Evolutionary conservation across 1,140 invertebrate genomes (phyloP).

Genomic region (Drosophila ficusphila): DNA sequence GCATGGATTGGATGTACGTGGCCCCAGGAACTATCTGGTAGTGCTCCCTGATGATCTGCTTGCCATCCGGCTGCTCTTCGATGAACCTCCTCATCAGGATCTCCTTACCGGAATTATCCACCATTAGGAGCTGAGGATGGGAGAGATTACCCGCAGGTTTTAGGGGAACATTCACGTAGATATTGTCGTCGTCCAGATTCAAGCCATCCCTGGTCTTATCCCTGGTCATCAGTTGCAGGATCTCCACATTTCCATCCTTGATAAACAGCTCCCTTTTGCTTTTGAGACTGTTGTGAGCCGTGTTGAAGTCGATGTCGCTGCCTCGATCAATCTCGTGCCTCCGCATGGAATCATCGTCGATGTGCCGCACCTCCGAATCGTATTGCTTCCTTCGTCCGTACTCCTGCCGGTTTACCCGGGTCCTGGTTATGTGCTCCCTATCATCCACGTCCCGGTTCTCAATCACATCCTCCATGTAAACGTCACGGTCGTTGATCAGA

Average conservation of each 20-base stretch:
- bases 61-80: slow-evolving; percentile 89
- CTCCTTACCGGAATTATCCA: slow-evolving; percentile 90
- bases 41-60: slow-evolving; percentile 85
- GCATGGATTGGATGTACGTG: slow-evolving; percentile 76
- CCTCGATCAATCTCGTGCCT: slow-evolving; percentile 90
- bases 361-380: slow-evolving; percentile 87
- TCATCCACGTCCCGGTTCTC: slow-evolving; percentile 84
- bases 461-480: slow-evolving; percentile 86
- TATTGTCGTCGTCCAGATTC: slow-evolving; percentile 85
- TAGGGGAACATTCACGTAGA: slow-evolving; percentile 86
- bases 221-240: slow-evolving; percentile 90
- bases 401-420: slow-evolving; percentile 82
- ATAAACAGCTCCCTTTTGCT: slow-evolving; percentile 89
- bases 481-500: slow-evolving; percentile 86
- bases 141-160: slow-evolving; percentile 85
- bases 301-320: slow-evolving; percentile 87
- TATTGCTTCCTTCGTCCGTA: slow-evolving; percentile 85
- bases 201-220: slow-evolving; percentile 83
- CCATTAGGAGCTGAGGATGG: slow-evolving; percentile 87
- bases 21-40: slow-evolving; percentile 85
- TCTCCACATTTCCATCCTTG: slow-evolving; percentile 92
- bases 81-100: slow-evolving; percentile 92
- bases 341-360: slow-evolving; percentile 89
- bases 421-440: slow-evolving; percentile 82
- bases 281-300: slow-evolving; percentile 71